phyloP scores from a whole-genome alignment of 2,888 invertebrate genomes.

The Sinotaia quadrata region DNA sequence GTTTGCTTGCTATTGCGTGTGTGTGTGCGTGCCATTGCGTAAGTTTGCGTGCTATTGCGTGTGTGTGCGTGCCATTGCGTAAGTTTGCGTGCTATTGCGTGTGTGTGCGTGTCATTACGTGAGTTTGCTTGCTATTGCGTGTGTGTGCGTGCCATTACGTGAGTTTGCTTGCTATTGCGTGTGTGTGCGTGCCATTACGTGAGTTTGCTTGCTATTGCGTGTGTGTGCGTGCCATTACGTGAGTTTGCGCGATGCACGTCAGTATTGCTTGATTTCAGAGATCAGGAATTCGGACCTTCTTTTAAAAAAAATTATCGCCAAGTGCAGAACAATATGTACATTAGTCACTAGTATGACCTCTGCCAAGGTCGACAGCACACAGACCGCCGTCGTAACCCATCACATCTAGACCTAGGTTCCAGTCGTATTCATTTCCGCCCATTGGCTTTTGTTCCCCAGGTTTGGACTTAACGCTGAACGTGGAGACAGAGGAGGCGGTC shows the following conservation, averaged over 20 bases:
- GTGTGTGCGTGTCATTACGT: not conserved
- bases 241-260: no score
- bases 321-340: no score
- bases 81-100: slow-evolving; percentile 10
- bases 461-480: slow-evolving; percentile 41
- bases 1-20: no score
- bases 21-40: slow-evolving; percentile 5
- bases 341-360: no score
- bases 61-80: slow-evolving; percentile 17
- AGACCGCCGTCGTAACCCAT: no score
- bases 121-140: slow-evolving; percentile 4
- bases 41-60: slow-evolving; percentile 6
- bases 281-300: no score
- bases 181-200: slow-evolving; percentile 14
- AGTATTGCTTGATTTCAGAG: no score
- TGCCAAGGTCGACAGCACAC: no score
- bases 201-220: slow-evolving; percentile 4
- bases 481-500: slow-evolving; percentile 45
- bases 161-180: not conserved
- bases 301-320: no score
- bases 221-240: slow-evolving; percentile 10
- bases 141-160: not conserved
- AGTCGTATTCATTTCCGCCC: no score
- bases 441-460: no score
- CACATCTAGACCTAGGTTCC: no score